Percentiles rank a stretch among this genome's conserved stretches.
Evolutionary conservation across 2,797 vertebrate species (phyloP).

Genomic region (Peromyscus nudipes): DNA sequence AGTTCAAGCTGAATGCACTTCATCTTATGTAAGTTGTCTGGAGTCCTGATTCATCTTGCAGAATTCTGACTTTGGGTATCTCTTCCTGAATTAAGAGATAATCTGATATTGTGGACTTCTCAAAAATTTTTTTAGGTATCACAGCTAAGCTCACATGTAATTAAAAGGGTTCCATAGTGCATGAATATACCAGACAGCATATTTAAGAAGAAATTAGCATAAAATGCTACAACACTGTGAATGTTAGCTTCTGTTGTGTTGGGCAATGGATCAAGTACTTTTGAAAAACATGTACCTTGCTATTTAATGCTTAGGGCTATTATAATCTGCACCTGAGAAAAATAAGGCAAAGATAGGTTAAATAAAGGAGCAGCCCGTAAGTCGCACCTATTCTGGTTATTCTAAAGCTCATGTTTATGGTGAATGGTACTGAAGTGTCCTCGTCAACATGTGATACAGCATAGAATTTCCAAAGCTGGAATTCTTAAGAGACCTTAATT

Average conservation of each 20-base stretch:
- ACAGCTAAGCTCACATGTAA: conserved; percentile 5
- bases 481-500: background rate
- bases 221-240: background rate
- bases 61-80: conserved; percentile 23
- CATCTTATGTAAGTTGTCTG: background rate
- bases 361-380: background rate
- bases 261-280: background rate
- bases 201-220: background rate
- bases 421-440: background rate
- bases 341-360: background rate
- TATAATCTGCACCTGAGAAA: conserved; percentile 56
- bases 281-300: background rate
- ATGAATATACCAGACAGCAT: background rate
- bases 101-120: conserved; percentile 14
- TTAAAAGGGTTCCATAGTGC: background rate
- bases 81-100: conserved; percentile 17
- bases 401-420: background rate
- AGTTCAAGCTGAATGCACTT: background rate
- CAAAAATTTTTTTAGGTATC: background rate
- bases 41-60: background rate
- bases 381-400: background rate
- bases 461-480: background rate
- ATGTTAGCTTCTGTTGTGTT: background rate
- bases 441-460: background rate
- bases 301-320: background rate